These are phyloP conservation scores for Anomalospiza imberbis DNA, from an alignment of 2,797 vertebrate genomes.

Conservation along the genomic window DNA sequence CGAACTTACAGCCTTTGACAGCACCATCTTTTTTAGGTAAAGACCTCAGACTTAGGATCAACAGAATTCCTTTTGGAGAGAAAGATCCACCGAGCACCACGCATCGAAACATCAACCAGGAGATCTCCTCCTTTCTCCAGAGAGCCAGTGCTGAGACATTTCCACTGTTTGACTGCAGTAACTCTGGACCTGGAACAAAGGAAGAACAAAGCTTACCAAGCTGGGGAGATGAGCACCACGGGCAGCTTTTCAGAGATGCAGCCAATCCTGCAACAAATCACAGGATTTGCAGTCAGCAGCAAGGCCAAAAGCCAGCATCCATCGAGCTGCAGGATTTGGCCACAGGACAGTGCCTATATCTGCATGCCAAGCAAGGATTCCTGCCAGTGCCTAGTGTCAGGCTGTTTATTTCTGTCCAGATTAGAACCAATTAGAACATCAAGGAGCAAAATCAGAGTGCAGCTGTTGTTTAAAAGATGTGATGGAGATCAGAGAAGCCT, in stretches of 20 bases:
- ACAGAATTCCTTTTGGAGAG: not conserved
- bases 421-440: constrained; percentile 27
- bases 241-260: constrained; percentile 12
- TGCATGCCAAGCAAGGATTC: constrained; percentile 15
- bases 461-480: not conserved
- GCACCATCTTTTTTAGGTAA: not conserved
- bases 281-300: constrained; percentile 34
- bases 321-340: not conserved
- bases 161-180: not conserved
- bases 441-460: not conserved
- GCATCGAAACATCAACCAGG: not conserved
- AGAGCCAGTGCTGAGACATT: not conserved
- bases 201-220: constrained; percentile 31
- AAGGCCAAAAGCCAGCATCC: not conserved
- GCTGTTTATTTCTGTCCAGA: not conserved
- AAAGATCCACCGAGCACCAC: not conserved
- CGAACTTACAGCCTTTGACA: not conserved
- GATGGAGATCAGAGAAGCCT: not conserved
- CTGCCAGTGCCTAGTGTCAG: constrained; percentile 16
- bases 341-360: not conserved
- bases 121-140: not conserved
- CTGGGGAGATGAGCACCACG: not conserved
- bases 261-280: constrained; percentile 55
- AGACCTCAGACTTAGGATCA: not conserved
- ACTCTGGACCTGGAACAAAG: constrained; percentile 19